phyloP scores from a whole-genome alignment of 2,113 vertebrate genomes.

The Picathartes gymnocephalus region DNA sequence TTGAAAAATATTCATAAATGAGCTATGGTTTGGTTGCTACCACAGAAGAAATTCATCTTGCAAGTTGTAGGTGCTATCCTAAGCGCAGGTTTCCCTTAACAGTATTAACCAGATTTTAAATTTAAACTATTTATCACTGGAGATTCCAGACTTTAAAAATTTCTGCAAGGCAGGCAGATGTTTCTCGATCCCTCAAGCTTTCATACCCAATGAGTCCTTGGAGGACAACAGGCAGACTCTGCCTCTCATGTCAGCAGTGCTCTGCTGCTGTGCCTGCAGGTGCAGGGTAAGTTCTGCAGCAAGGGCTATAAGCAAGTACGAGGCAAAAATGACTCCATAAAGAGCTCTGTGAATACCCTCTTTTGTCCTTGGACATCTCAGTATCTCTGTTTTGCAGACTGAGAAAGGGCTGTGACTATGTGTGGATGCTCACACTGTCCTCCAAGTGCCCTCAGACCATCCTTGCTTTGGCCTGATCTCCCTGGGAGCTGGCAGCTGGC shows the following conservation, averaged over 20 bases:
- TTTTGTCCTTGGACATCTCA: background rate
- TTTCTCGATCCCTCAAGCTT: background rate
- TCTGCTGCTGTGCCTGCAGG: background rate
- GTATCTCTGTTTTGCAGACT: background rate
- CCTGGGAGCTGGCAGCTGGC: background rate
- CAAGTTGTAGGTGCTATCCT: background rate
- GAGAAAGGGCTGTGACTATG: background rate
- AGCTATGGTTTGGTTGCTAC: background rate
- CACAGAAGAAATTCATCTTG: background rate
- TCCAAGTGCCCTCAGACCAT: background rate
- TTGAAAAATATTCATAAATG: background rate
- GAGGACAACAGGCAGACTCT: background rate
- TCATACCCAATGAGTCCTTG: fast-evolving
- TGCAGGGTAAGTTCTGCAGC: background rate
- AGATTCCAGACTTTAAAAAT: background rate
- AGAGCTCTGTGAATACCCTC: background rate
- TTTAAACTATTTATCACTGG: background rate
- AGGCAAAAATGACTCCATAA: background rate
- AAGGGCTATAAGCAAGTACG: background rate
- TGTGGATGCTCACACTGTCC: background rate
- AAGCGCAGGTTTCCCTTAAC: background rate
- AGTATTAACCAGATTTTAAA: background rate
- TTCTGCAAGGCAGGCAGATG: background rate
- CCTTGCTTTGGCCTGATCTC: background rate
- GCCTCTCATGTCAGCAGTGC: background rate